phyloP scores from a whole-genome alignment of 2,888 invertebrate species.

The Molanna angustata region DNA sequence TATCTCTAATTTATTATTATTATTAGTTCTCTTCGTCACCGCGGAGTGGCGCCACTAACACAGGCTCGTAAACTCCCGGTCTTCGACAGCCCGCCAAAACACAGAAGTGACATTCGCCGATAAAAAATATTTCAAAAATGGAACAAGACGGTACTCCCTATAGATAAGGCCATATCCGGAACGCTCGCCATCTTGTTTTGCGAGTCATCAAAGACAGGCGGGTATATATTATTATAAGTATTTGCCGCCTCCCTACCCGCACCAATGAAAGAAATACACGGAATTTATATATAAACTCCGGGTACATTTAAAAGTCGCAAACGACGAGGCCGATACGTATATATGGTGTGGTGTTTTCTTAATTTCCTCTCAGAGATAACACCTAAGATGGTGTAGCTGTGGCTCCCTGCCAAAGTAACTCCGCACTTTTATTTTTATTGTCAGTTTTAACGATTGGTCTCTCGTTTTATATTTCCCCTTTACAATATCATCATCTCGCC shows the following conservation, averaged over 20 bases:
- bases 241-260: slow-evolving; percentile 11
- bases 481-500: too few relatives aligned
- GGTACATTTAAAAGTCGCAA: slow-evolving; percentile 31
- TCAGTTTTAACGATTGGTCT: slow-evolving; percentile 32
- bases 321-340: slow-evolving; percentile 25
- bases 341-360: slow-evolving; percentile 26
- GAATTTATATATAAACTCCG: slow-evolving; percentile 33
- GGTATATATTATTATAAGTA: too few relatives aligned
- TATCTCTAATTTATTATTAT: too few relatives aligned
- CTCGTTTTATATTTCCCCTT: slow-evolving; percentile 27
- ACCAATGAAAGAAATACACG: slow-evolving; percentile 25
- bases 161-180: slow-evolving; percentile 32
- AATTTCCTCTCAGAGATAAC: slow-evolving; percentile 32
- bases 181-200: slow-evolving; percentile 26
- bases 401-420: slow-evolving; percentile 23
- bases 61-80: too few relatives aligned
- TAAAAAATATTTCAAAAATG: slow-evolving; percentile 5
- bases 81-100: slow-evolving; percentile 18
- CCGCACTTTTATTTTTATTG: slow-evolving; percentile 29
- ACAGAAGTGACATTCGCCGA: slow-evolving; percentile 30
- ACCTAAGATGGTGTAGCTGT: too few relatives aligned
- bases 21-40: too few relatives aligned
- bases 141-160: slow-evolving; percentile 9
- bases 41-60: too few relatives aligned
- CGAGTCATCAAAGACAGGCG: slow-evolving; percentile 28